phyloP scores from a whole-genome alignment of 2,113 vertebrate genomes.

The Caranx melampygus region DNA sequence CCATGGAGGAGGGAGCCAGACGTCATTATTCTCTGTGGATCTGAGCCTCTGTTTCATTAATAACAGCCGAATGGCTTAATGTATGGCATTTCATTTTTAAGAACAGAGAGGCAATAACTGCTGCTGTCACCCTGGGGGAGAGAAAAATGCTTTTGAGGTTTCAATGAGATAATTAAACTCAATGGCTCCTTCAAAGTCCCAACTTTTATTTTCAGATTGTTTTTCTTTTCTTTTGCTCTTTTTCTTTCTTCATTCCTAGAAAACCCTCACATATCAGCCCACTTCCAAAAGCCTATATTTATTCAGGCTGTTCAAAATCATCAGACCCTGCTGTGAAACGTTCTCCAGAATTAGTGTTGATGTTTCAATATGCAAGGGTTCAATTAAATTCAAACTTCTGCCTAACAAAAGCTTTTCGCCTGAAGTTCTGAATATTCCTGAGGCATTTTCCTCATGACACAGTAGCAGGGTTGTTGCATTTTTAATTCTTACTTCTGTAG shows the following conservation, averaged over 20 bases:
- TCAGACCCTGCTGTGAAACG: constrained; percentile 54
- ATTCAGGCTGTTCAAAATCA: constrained; percentile 52
- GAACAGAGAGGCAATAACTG: constrained; percentile 79
- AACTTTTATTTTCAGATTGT: constrained; percentile 48
- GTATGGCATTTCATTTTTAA: constrained; percentile 80
- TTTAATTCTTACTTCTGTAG: constrained; percentile 7
- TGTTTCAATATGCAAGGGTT: constrained; percentile 62
- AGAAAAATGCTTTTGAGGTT: constrained; percentile 78
- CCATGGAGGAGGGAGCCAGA: constrained; percentile 59
- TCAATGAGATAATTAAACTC: constrained; percentile 80
- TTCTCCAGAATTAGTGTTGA: constrained; percentile 54
- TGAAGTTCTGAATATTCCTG: constrained; percentile 3
- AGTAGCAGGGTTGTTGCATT: constrained; percentile 30
- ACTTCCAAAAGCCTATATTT: constrained; percentile 54
- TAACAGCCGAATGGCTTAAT: constrained; percentile 71
- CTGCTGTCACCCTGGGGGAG: constrained; percentile 72
- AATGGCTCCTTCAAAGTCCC: constrained; percentile 61
- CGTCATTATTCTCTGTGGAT: constrained; percentile 67
- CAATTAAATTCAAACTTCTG: constrained; percentile 54
- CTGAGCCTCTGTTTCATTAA: constrained; percentile 73
- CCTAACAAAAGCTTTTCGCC: constrained; percentile 48
- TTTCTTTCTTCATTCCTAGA: constrained; percentile 34
- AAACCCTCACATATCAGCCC: constrained; percentile 26
- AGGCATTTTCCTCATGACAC: constrained; percentile 28
- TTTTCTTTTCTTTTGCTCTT: constrained; percentile 22